Evolutionary conservation across 2,888 invertebrate genomes (phyloP), one percentile per base, ranked within the genome.

Genomic region (Asteroscopus sphinx): DNA sequence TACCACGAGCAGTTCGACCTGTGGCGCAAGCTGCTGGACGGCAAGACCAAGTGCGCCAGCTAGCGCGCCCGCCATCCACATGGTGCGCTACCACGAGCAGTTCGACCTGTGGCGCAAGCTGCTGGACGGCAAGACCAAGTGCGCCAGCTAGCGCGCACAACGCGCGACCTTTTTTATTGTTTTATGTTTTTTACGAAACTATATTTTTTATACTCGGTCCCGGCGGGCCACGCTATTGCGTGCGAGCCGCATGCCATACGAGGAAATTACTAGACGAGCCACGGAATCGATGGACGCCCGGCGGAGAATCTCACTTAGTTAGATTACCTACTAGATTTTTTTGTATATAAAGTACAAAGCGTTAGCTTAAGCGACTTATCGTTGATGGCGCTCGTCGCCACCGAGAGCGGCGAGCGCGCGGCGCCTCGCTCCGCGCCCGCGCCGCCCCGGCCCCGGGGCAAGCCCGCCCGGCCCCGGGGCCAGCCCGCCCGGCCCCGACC

Each of bases 311-410:
- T 60, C 57, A 51, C 41, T 52, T 59, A 59, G 47, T 46, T 49
- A 33, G 28, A n/a, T n/a, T n/a, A 13, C 11, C 32, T 33, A 11
- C 28, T 32, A 17, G 12, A 41, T 55, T 48, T 46, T 64, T 65
- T 56, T 73, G 62, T 73, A 73, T 66, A 66, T 74, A 63, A 68
- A 71, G 71, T 73, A 74, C 65, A 64, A 68, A 68, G 40, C 39
- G 52, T 53, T 42, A 48, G 52, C 46, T 56, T 56, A 37, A 56
- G 68, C 41, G 45, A 12, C 12, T 16, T 3, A 6, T 16, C 44
- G 44, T 47, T 11, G 11, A 25, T 17, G 49, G 44, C 53, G 40
- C 37, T n/a, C 35, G 30, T 26, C 21, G 35, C 40, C 16, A 6
- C 35, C 9, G 12, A 8, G 16, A 40, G 37, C 53, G 41, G 13